A percentile compares a stretch with the other conserved stretches of the same genome.
Conservation (phyloP, 2,797 vertebrate genomes). For the Cirrhinus mrigala region DNA sequence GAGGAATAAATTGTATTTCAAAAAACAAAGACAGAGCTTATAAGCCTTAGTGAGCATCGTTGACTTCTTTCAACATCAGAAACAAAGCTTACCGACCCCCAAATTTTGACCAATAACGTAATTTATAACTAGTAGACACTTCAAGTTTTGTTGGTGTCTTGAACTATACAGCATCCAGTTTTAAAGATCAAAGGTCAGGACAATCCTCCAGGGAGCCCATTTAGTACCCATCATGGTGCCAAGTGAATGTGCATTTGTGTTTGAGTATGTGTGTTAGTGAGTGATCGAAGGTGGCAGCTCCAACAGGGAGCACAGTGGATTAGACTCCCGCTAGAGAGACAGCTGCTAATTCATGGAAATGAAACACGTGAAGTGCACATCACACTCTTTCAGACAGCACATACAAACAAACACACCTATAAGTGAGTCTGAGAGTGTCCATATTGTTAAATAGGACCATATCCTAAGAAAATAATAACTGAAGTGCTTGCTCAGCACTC, state of each 20-base stretch:
- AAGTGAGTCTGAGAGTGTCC: not conserved
- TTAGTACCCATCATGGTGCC: slow-evolving; percentile 22
- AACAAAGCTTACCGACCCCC: not conserved
- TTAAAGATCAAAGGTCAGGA: slow-evolving; percentile 21
- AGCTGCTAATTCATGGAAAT: slow-evolving; percentile 33
- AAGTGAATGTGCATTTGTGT: slow-evolving; percentile 30
- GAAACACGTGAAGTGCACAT: slow-evolving; percentile 23
- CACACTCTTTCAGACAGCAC: slow-evolving; percentile 12
- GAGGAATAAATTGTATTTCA: too few species aligned
- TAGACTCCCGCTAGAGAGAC: slow-evolving; percentile 33
- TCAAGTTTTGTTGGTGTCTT: not conserved
- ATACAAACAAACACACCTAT: not conserved
- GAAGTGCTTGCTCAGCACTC: not conserved
- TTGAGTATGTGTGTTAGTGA: slow-evolving; percentile 9
- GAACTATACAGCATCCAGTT: not conserved
- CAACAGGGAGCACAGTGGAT: slow-evolving; percentile 41
- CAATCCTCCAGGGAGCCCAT: not conserved
- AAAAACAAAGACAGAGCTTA: too few species aligned
- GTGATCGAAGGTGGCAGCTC: slow-evolving; percentile 41
- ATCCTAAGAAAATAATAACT: not conserved
- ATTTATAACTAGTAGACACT: not conserved
- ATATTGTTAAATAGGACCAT: not conserved
- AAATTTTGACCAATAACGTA: not conserved
- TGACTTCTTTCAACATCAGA: too few species aligned
- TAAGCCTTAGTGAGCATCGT: too few species aligned